Conservation (phyloP, 2,113 vertebrate species). For the Carettochelys insculpta region DNA sequence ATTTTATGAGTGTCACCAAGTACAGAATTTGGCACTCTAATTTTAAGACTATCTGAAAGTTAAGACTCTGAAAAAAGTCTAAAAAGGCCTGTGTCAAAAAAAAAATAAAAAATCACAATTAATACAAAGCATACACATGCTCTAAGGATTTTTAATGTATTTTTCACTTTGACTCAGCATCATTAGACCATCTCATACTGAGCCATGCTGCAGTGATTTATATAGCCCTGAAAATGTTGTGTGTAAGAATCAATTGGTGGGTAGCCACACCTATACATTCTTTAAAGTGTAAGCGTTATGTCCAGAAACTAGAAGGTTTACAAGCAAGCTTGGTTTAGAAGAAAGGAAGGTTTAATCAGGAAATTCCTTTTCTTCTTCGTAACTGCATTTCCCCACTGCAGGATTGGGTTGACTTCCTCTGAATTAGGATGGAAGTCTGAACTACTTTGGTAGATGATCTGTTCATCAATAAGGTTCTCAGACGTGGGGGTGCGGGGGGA, state of each 20-base stretch:
- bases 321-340: neutral
- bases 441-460: neutral
- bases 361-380: neutral
- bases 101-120: rapidly evolving
- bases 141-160: neutral
- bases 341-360: neutral
- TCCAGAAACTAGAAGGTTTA: neutral
- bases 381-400: neutral
- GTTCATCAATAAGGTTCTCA: neutral
- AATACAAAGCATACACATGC: neutral
- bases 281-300: neutral
- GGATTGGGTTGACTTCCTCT: neutral
- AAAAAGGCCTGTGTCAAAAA: neutral
- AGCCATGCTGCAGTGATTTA: neutral
- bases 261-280: neutral
- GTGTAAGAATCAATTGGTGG: neutral
- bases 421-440: neutral
- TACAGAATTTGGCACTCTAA: neutral
- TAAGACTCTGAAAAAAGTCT: neutral
- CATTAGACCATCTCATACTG: neutral
- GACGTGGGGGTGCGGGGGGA: too few species aligned
- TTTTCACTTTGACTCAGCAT: neutral
- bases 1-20: neutral
- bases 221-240: neutral
- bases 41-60: neutral